A percentile compares a stretch with the other conserved stretches of the same genome.
Evolutionary conservation across 2,113 vertebrate species (phyloP).

Genomic region (Chaetodon auriga): DNA sequence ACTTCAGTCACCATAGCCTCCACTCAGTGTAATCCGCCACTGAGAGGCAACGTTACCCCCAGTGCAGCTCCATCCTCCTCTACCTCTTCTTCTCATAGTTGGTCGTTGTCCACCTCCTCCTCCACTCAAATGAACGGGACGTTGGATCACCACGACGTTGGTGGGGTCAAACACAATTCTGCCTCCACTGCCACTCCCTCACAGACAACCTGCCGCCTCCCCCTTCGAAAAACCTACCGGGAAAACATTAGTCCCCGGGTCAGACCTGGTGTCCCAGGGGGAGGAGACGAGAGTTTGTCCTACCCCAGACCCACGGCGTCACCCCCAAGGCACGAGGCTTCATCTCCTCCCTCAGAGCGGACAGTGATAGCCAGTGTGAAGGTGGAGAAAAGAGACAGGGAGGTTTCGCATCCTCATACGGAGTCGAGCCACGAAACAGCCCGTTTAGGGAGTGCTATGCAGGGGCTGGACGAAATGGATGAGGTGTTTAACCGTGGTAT

Average conservation of each 20-base stretch:
- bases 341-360: slow-evolving; percentile 73
- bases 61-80: slow-evolving; percentile 58
- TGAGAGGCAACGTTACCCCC: slow-evolving; percentile 49
- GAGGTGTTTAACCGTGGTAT: slow-evolving; percentile 88
- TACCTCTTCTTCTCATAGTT: slow-evolving; percentile 64
- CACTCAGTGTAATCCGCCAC: slow-evolving; percentile 60
- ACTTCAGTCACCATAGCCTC: slow-evolving; percentile 67
- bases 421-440: slow-evolving; percentile 65
- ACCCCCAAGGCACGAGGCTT: slow-evolving; percentile 62
- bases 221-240: slow-evolving; percentile 91
- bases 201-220: slow-evolving; percentile 87
- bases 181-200: slow-evolving; percentile 77
- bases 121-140: slow-evolving; percentile 90
- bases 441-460: slow-evolving; percentile 71
- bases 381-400: slow-evolving; percentile 82
- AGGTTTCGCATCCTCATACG: slow-evolving; percentile 52
- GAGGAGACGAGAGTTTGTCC: slow-evolving; percentile 73
- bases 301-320: slow-evolving; percentile 69
- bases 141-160: slow-evolving; percentile 82
- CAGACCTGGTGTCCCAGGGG: slow-evolving; percentile 82
- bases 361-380: slow-evolving; percentile 87
- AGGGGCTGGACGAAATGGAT: slow-evolving; percentile 87
- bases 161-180: slow-evolving; percentile 77
- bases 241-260: slow-evolving; percentile 89
- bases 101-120: slow-evolving; percentile 58